Evolutionary conservation across 2,888 invertebrate species (phyloP).

Genomic region (Melolontha melolontha): DNA sequence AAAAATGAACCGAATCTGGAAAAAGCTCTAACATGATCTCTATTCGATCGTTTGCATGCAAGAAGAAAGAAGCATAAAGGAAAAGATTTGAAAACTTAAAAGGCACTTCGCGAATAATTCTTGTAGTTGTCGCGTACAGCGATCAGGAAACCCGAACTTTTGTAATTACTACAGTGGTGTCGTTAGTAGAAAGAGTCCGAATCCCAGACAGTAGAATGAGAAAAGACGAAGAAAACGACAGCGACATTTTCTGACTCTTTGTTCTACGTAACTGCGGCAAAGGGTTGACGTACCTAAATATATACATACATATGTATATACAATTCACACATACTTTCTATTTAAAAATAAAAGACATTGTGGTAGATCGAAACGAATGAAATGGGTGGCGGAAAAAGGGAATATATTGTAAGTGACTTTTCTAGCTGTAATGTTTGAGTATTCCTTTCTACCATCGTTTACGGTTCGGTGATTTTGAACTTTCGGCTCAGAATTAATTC

Average conservation of each 20-base stretch:
- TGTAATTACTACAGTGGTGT: slow-evolving; percentile 20
- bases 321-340: too few relatives aligned
- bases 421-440: background rate
- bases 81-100: slow-evolving; percentile 25
- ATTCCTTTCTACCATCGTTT: slow-evolving; percentile 4
- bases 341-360: background rate
- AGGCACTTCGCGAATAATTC: slow-evolving; percentile 14
- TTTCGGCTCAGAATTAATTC: slow-evolving; percentile 32
- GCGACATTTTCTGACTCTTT: too few relatives aligned
- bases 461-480: slow-evolving; percentile 20
- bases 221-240: background rate
- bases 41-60: too few relatives aligned
- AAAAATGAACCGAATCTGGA: too few relatives aligned
- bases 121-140: slow-evolving; percentile 16
- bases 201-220: background rate
- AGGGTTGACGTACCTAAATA: background rate
- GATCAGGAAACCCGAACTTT: slow-evolving; percentile 10
- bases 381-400: background rate
- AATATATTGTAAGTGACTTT: slow-evolving; percentile 5
- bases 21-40: too few relatives aligned
- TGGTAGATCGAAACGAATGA: background rate
- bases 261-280: too few relatives aligned
- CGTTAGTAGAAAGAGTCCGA: background rate
- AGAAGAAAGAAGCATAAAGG: background rate
- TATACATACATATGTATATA: too few relatives aligned